Conservation (phyloP, 2,888 invertebrate species). For the Cantharis rufa region DNA sequence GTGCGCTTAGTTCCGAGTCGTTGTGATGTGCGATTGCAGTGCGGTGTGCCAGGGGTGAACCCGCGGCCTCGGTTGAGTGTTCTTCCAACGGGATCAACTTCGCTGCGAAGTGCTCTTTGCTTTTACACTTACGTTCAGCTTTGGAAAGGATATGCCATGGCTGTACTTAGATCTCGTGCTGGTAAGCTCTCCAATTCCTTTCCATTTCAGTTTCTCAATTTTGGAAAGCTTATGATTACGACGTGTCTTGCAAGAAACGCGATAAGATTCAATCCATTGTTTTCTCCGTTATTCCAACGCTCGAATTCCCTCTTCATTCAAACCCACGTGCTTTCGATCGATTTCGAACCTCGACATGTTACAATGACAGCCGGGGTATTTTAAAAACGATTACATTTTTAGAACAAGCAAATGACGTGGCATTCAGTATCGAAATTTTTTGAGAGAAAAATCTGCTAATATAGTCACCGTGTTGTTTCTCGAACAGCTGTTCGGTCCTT, state of each 20-base stretch:
- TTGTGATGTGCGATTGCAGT: conserved; percentile 43
- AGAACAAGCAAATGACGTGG: background rate
- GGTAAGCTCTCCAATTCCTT: conserved; percentile 43
- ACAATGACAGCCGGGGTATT: background rate
- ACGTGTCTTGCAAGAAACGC: background rate
- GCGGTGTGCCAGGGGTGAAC: conserved; percentile 33
- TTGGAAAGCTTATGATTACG: background rate
- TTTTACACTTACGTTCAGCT: conserved; percentile 6
- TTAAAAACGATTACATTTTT: background rate
- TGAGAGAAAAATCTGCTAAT: background rate
- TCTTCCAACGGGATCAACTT: conserved; percentile 26
- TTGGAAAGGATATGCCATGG: conserved; percentile 47
- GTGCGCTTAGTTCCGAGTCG: conserved; percentile 45
- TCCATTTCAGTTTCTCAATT: conserved; percentile 1
- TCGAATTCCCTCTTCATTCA: background rate
- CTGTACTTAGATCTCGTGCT: conserved; percentile 54
- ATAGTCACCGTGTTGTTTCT: background rate
- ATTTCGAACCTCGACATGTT: background rate
- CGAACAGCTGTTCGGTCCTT: background rate
- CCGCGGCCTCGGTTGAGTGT: conserved; percentile 27
- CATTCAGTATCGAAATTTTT: background rate
- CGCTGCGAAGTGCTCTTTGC: conserved; percentile 2
- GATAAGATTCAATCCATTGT: background rate
- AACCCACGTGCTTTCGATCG: background rate
- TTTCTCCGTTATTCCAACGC: background rate